Conservation (phyloP, 2,113 vertebrate species). For the Azemiops feae region DNA sequence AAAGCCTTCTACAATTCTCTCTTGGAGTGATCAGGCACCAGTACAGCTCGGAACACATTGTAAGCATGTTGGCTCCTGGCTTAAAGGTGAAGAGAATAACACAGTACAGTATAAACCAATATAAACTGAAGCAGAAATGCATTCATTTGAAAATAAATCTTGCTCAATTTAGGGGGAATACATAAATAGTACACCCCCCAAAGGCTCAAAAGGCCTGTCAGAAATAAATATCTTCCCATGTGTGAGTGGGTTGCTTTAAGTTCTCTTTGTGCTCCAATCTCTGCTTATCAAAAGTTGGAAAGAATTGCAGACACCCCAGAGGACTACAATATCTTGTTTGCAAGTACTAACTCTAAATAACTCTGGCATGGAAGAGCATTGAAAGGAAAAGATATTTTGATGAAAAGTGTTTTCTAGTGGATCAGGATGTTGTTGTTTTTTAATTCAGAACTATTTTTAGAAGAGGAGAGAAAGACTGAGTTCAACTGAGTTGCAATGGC, state of each 20-base stretch:
- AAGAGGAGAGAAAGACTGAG: background rate
- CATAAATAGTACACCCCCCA: background rate
- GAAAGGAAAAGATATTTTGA: conserved; percentile 21
- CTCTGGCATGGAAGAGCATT: background rate
- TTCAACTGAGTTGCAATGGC: background rate
- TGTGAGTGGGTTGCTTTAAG: background rate
- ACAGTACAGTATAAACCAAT: background rate
- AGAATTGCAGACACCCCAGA: background rate
- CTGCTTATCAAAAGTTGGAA: background rate
- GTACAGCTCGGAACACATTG: background rate
- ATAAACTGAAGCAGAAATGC: background rate
- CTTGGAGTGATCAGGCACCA: background rate
- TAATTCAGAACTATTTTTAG: background rate
- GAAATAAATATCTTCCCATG: background rate
- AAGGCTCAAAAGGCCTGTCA: background rate
- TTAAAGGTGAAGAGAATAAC: background rate
- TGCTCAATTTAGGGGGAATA: background rate
- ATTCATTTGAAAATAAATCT: background rate
- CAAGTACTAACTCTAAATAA: background rate
- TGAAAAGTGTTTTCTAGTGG: conserved; percentile 7
- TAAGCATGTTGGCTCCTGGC: background rate
- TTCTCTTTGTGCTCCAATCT: background rate
- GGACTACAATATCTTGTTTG: background rate
- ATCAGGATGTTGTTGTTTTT: background rate
- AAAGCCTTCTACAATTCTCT: background rate